These are phyloP conservation scores for Drosophila parthenogenetica DNA, from an alignment of 2,888 invertebrate species.

Conservation along the genomic window DNA sequence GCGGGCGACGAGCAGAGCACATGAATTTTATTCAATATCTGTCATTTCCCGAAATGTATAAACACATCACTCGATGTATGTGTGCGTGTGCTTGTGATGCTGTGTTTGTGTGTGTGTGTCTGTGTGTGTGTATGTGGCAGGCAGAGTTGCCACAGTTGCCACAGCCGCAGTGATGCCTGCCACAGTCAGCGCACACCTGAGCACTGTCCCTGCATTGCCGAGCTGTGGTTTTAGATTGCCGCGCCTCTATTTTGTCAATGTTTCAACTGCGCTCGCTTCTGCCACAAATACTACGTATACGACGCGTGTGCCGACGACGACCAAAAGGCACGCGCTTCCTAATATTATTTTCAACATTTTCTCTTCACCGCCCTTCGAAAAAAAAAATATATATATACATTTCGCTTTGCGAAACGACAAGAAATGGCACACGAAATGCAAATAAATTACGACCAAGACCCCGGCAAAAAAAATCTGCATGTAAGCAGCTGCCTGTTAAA, in stretches of 20 bases:
- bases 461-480: constrained; percentile 23
- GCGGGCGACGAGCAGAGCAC: constrained; percentile 36
- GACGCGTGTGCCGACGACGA: constrained; percentile 47
- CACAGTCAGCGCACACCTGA: constrained; percentile 27
- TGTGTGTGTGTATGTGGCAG: constrained; percentile 33
- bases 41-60: constrained; percentile 76
- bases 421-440: constrained; percentile 72
- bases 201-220: constrained; percentile 45
- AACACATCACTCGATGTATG: constrained; percentile 68
- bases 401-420: constrained; percentile 72
- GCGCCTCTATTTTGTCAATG: constrained; percentile 48
- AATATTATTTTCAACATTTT: constrained; percentile 69
- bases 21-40: constrained; percentile 79
- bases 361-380: not conserved
- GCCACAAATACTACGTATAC: constrained; percentile 55
- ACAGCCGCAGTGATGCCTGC: constrained; percentile 36
- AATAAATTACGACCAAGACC: constrained; percentile 58
- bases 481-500: constrained; percentile 5
- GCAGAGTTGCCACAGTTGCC: constrained; percentile 30
- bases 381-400: constrained; percentile 73
- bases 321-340: constrained; percentile 63
- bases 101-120: not conserved
- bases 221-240: constrained; percentile 56
- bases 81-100: no score
- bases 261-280: constrained; percentile 44